A percentile compares a stretch with the other conserved stretches of the same genome.
These are phyloP conservation scores for Distichodus sexfasciatus DNA, from an alignment of 2,797 vertebrate genomes.

Conservation along the genomic window DNA sequence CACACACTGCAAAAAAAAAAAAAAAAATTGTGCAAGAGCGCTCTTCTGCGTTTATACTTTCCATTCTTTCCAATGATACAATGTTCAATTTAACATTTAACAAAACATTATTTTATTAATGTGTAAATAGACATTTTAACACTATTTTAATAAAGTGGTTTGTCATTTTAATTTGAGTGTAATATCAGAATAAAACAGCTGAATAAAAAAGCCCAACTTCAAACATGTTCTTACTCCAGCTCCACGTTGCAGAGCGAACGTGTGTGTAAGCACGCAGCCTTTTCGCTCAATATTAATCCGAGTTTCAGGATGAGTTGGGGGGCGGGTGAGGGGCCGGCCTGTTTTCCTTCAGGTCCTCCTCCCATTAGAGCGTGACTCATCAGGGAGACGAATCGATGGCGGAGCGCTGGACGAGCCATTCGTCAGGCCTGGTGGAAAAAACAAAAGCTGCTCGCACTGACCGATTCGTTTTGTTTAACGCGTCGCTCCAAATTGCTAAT, in stretches of 20 bases:
- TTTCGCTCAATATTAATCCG: conserved; percentile 21
- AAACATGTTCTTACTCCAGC: not conserved
- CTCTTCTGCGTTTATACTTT: too few species aligned
- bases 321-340: conserved; percentile 41
- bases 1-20: too few species aligned
- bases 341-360: conserved; percentile 64
- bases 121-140: too few species aligned
- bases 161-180: too few species aligned
- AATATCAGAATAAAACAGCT: too few species aligned
- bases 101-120: too few species aligned
- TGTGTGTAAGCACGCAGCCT: too few species aligned
- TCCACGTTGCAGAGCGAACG: not conserved
- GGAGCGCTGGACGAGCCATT: conserved; percentile 61
- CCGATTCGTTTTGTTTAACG: too few species aligned
- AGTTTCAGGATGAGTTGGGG: conserved; percentile 56
- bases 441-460: conserved; percentile 49
- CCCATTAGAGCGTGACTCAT: conserved; percentile 65
- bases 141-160: too few species aligned
- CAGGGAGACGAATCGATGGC: conserved; percentile 68
- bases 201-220: not conserved
- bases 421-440: conserved; percentile 63
- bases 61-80: too few species aligned
- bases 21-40: too few species aligned
- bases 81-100: too few species aligned
- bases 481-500: not conserved